phyloP scores from a whole-genome alignment of 2,113 vertebrate genomes.

The Speoplatyrhinus poulsoni region DNA sequence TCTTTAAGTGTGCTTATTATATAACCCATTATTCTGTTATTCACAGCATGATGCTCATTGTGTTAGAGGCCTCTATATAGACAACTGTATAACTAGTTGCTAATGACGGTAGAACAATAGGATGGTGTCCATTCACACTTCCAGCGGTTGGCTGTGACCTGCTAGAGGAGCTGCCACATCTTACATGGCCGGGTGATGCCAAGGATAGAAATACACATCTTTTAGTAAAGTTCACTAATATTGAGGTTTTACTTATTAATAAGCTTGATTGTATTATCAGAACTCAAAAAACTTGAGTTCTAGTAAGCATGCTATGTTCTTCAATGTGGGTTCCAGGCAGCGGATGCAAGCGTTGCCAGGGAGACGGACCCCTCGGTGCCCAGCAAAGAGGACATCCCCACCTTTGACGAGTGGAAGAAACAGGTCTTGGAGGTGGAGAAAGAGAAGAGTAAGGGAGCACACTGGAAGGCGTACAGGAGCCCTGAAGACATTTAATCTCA shows the following conservation, averaged over 20 bases:
- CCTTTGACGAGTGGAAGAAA: constrained; percentile 99
- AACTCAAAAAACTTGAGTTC: neutral
- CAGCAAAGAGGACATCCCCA: constrained; percentile 95
- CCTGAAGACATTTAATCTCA: neutral
- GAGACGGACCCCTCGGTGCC: constrained; percentile 85
- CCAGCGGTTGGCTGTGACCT: neutral
- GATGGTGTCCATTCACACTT: neutral
- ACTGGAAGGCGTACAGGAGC: neutral
- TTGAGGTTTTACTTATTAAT: neutral
- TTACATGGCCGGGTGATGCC: neutral
- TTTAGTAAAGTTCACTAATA: neutral
- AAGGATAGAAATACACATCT: neutral
- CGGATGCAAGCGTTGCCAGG: constrained; percentile 70
- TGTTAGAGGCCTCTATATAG: constrained; percentile 7
- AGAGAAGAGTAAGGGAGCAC: constrained; percentile 88
- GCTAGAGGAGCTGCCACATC: neutral
- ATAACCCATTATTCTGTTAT: constrained; percentile 51
- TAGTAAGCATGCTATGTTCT: neutral
- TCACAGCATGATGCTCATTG: constrained; percentile 39
- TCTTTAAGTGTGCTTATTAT: constrained; percentile 53
- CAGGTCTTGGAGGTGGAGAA: constrained; percentile 99
- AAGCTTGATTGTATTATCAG: neutral
- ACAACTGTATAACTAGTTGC: neutral
- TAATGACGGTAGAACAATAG: neutral
- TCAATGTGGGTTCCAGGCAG: constrained; percentile 46